A percentile compares a stretch with the other conserved stretches of the same genome.
Evolutionary conservation across 2,113 vertebrate species (phyloP).

Genomic region (Pseudonaja textilis): DNA sequence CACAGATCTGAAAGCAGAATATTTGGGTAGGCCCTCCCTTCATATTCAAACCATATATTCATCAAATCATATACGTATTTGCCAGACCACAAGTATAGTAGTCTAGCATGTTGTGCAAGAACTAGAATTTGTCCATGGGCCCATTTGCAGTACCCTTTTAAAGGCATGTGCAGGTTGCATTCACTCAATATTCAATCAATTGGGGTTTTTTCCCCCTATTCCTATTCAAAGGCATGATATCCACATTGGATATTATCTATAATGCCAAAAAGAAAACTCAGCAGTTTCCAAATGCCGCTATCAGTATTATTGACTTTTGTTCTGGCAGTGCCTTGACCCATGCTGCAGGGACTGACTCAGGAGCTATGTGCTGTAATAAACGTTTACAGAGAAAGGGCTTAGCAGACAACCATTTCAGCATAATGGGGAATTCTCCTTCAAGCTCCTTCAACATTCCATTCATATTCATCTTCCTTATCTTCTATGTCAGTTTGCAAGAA

Average conservation of each 20-base stretch:
- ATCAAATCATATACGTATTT: too few relatives aligned
- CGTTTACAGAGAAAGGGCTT: not conserved
- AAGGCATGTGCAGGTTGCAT: not conserved
- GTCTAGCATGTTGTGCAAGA: not conserved
- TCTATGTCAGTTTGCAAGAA: not conserved
- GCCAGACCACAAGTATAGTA: not conserved
- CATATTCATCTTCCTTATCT: conserved; percentile 13
- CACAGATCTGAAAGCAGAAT: not conserved
- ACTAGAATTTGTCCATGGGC: not conserved
- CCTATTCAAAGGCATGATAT: not conserved
- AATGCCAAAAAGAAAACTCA: not conserved
- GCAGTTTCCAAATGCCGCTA: not conserved
- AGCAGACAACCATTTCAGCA: not conserved
- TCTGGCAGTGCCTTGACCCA: not conserved
- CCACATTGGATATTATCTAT: not conserved
- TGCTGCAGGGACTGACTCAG: not conserved
- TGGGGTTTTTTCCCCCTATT: not conserved
- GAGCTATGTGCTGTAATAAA: not conserved
- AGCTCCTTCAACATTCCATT: conserved; percentile 5
- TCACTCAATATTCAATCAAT: not conserved
- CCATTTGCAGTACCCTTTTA: not conserved
- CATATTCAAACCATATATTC: not conserved
- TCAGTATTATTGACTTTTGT: not conserved
- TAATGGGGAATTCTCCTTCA: conserved; percentile 10
- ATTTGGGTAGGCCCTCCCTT: not conserved